Conservation (phyloP, 92 coral and sea anemone genomes). For the Heteractis magnifica region DNA sequence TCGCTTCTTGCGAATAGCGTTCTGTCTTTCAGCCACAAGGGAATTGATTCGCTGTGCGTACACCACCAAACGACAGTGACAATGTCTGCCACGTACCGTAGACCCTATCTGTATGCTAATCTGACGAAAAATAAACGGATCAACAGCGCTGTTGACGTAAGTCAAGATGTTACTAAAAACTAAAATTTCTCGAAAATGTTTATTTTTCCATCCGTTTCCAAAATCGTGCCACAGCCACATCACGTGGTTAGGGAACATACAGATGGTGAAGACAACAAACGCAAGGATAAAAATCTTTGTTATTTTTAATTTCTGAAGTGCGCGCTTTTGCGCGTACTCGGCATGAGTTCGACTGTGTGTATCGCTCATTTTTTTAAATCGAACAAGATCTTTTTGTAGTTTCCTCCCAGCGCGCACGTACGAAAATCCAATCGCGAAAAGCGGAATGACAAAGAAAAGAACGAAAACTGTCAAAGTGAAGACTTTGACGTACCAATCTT, state of each 20-base stretch:
- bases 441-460: conserved; percentile 78
- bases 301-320: conserved; percentile 66
- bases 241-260: conserved; percentile 85
- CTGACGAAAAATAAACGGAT: conserved; percentile 88
- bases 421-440: conserved; percentile 69
- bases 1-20: conserved; percentile 27
- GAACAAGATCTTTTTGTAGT: conserved; percentile 54
- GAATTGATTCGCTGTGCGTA: conserved; percentile 29
- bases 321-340: conserved; percentile 36
- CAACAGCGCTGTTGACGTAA: conserved; percentile 74
- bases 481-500: conserved; percentile 58
- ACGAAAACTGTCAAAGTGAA: conserved; percentile 79
- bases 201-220: conserved; percentile 44
- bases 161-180: conserved; percentile 72
- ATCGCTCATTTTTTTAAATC: conserved; percentile 45
- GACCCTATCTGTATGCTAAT: conserved; percentile 35
- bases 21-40: conserved; percentile 37
- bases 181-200: conserved; percentile 51
- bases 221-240: conserved; percentile 92
- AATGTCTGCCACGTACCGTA: conserved; percentile 22
- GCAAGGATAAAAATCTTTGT: conserved; percentile 82
- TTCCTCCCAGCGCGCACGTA: conserved; percentile 78
- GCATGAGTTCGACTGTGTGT: conserved; percentile 35
- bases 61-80: conserved; percentile 23
- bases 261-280: conserved; percentile 74